Conservation (phyloP, 2,888 invertebrate genomes). For the Hesperia comma region DNA sequence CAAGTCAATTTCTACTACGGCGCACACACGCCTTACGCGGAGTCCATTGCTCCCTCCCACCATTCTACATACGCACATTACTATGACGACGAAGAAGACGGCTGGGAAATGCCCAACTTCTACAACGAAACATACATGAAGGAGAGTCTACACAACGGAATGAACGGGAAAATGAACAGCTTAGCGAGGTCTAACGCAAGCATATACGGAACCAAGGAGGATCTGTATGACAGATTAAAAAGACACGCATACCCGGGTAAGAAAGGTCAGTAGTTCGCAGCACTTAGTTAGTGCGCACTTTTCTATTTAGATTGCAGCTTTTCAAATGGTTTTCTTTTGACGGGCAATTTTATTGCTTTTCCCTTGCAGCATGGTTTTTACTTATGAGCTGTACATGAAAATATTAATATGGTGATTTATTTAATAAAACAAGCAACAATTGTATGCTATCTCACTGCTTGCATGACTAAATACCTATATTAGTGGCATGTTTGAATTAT, state of each 20-base stretch:
- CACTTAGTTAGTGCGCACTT: constrained; percentile 74
- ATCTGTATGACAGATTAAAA: constrained; percentile 96
- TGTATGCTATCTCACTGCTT: too few species aligned
- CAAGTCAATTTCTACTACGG: constrained; percentile 98
- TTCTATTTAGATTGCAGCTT: constrained; percentile 54
- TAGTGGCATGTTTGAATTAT: too few species aligned
- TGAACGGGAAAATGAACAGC: constrained; percentile 95
- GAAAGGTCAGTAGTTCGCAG: constrained; percentile 90
- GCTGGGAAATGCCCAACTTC: constrained; percentile 99
- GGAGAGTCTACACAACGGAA: constrained; percentile 93
- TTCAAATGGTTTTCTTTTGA: constrained; percentile 29
- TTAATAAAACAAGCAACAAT: too few species aligned
- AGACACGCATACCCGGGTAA: constrained; percentile 96
- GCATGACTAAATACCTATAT: too few species aligned
- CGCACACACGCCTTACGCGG: constrained; percentile 96
- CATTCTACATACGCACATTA: constrained; percentile 98
- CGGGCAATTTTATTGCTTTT: neutral
- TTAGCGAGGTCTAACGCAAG: constrained; percentile 96
- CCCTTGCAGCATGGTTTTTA: neutral
- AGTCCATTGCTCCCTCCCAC: constrained; percentile 97
- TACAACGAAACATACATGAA: constrained; percentile 99
- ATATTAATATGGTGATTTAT: too few species aligned
- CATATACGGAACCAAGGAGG: constrained; percentile 97
- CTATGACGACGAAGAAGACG: constrained; percentile 97
- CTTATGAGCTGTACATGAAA: too few species aligned